Evolutionary conservation across 2,113 vertebrate genomes (phyloP), one percentile per base, ranked within the genome.

Genomic region (Aythya baeri): DNA sequence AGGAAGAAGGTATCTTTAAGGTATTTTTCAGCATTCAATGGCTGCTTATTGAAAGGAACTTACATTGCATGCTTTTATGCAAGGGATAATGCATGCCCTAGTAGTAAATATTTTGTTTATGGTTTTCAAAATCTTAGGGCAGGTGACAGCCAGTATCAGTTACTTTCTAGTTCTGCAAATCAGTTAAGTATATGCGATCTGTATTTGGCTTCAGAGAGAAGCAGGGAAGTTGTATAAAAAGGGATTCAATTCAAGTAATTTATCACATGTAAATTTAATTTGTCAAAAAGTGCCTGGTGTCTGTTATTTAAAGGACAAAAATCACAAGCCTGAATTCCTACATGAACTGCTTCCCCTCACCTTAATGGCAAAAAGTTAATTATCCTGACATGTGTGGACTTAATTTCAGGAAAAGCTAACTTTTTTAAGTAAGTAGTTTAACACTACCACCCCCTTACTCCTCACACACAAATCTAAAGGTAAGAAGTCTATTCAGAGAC

Each of bases 81-180:
- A 54, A 73, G 43, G 13, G 41, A 21, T 58, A 77, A 74, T 7
- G 23, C 57, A 70, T 83, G n/a, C 27, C 32, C 18, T 77, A 63
- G 44, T 13, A 87, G 13, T 44, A 77, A 83, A 83, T 26, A 4
- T 12, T 71, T 62, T 85, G 62, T 68, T 25, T 68, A 38, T 22
- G 17, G 72, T 94, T 91, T 78, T 52, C 23, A 74, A 82, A 72
- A 66, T 41, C 25, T 75, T 75, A 58, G 26, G 73, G 49, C 18
- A 74, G 80, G 17, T 78, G 71, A n/a, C 38, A 78, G 65, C 27
- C 54, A 32, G 10, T 13, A 49, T 63, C 54, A 75, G 49, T 57
- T 95, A 49, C 36, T 17, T 94, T 73, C 54, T 71, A 62, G n/a
- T 74, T 90, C 83, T 88, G 61, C 74, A 95, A 88, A 91, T 65